A percentile compares a stretch with the other conserved stretches of the same genome.
These are phyloP conservation scores for Tetragonisca angustula DNA, from an alignment of 2,888 invertebrate genomes.

Conservation along the genomic window DNA sequence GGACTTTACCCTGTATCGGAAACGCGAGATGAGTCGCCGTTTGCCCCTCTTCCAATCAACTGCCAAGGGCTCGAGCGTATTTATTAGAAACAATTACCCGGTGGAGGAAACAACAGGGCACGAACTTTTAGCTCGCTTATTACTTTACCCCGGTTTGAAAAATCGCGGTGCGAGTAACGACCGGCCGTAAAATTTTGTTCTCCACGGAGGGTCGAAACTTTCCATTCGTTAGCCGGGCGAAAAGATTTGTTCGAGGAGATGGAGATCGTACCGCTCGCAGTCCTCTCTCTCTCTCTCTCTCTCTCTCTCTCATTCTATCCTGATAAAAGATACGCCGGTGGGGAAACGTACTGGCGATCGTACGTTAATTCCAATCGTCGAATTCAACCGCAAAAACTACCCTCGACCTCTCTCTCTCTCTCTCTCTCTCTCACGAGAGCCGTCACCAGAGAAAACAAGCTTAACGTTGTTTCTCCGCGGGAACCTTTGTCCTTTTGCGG, in stretches of 20 bases:
- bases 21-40: neutral
- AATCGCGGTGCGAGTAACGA: conserved; percentile 40
- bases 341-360: conserved; percentile 55
- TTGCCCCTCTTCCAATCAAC: neutral
- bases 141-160: conserved; percentile 46
- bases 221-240: conserved; percentile 40
- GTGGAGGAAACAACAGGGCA: conserved; percentile 12
- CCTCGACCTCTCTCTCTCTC: conserved; percentile 36
- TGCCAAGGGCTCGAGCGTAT: neutral
- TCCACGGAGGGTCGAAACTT: conserved; percentile 22
- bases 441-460: conserved; percentile 67
- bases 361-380: conserved; percentile 65
- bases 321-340: conserved; percentile 29
- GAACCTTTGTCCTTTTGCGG: conserved; percentile 36
- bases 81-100: conserved; percentile 28
- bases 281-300: too few relatives aligned
- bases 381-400: conserved; percentile 38
- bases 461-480: conserved; percentile 62
- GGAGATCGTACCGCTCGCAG: conserved; percentile 30
- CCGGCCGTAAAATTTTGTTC: conserved; percentile 42
- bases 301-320: neutral
- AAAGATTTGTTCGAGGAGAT: conserved; percentile 55
- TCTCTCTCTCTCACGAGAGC: conserved; percentile 8
- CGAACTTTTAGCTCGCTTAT: conserved; percentile 28
- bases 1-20: neutral